Percentiles rank a stretch among this genome's conserved stretches.
Conservation (phyloP, 2,797 vertebrate species). For the Lophotriccus pileatus region DNA sequence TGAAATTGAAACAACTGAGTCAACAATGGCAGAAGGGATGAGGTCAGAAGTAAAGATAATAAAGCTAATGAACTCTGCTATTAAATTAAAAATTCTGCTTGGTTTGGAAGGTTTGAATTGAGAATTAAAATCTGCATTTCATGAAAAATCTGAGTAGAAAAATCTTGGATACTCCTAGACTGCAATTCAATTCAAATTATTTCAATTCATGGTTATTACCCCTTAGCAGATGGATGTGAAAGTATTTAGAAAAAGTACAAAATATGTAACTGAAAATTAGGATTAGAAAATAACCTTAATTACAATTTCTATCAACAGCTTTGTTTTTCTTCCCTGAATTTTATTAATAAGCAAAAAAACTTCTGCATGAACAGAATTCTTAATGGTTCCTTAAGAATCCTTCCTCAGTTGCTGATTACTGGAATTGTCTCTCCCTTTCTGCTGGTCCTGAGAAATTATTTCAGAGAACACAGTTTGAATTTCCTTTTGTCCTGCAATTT, state of each 20-base stretch:
- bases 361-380: neutral
- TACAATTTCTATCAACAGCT: neutral
- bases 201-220: neutral
- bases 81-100: neutral
- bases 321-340: neutral
- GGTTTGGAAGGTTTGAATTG: neutral
- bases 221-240: neutral
- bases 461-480: neutral
- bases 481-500: constrained; percentile 1
- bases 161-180: neutral
- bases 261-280: neutral
- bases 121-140: neutral
- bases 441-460: neutral
- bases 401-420: neutral
- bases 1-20: accelerated
- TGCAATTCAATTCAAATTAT: neutral
- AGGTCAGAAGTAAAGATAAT: neutral
- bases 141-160: neutral
- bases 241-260: neutral
- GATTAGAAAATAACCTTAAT: neutral
- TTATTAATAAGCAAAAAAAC: neutral
- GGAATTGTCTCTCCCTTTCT: neutral
- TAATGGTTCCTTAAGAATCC: neutral
- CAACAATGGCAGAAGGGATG: neutral
- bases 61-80: neutral